Evolutionary conservation across 1,140 invertebrate genomes (phyloP), one percentile per base, ranked within the genome.

Genomic region (Asobara japonica): DNA sequence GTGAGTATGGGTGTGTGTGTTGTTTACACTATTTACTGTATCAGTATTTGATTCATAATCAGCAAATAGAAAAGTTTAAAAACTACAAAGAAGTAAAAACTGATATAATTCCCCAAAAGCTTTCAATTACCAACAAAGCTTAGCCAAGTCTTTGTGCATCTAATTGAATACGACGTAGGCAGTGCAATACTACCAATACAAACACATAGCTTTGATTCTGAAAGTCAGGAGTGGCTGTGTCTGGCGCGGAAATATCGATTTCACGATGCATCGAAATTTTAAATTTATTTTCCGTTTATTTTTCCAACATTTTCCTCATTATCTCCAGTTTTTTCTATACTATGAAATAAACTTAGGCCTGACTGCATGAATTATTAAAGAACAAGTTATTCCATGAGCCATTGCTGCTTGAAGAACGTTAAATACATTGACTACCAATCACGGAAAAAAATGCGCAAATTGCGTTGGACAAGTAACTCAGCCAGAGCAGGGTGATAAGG

Each of bases 161-260:
- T 56, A 56, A 56, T 56, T 56, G 51, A 56, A 56, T 56, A 56
- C 25, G 51, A 56, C 51, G 51, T 56, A 56, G 41, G n/a, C 41
- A 45, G 51, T 22, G 11, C n/a, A 56, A 56, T 56, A 56, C 22
- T 18, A 27, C 51, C 51, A 25, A 56, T 56, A 56, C 51, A 25
- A 27, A 7, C 51, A 56, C 51, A 56, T 25, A 56, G 70, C 79
- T 81, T 81, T 80, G 79, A 80, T 79, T 76, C 69, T 61, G 74
- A 64, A 70, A 79, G 80, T 80, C 79, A 78, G 73, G 51, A 45
- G n/a, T 67, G 65, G 22, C 51, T 72, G 66, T 74, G 62, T 79
- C 76, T 25, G 13, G 69, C 72, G 48, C 70, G 25, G 51, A 56
- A 27, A 56, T 56, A 41, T 38, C 41, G 41, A 67, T 45, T 29